phyloP scores from a whole-genome alignment of 92 coral and sea anemone species.

The Heteractis magnifica region DNA sequence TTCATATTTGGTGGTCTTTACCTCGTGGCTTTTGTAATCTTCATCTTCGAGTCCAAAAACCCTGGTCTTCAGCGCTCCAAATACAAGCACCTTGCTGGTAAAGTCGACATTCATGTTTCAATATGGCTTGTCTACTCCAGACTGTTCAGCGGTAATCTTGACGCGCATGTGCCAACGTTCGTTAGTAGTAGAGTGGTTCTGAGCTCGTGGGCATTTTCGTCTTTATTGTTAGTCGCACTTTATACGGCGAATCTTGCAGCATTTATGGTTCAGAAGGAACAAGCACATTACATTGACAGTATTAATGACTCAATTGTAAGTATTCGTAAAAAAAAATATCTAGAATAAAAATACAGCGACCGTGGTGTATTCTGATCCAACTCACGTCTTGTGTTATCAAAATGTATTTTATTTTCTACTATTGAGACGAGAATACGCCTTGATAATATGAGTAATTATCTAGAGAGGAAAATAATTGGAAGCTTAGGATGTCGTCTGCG shows the following conservation, averaged over 20 bases:
- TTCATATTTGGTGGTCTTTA: conserved; percentile 55
- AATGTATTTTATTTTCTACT: too few species aligned
- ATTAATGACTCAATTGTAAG: conserved; percentile 63
- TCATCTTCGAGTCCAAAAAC: conserved; percentile 46
- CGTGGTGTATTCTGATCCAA: too few species aligned
- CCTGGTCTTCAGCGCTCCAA: conserved; percentile 50
- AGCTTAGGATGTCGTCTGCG: too few species aligned
- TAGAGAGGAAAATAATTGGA: too few species aligned
- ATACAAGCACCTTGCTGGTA: conserved; percentile 35
- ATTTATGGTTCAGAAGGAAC: conserved; percentile 60
- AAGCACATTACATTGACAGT: conserved; percentile 51
- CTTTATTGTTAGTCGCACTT: conserved; percentile 49
- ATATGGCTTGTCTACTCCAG: conserved; percentile 65
- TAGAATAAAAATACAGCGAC: too few species aligned
- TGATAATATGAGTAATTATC: too few species aligned
- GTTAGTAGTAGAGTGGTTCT: conserved; percentile 62
- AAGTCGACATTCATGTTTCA: conserved; percentile 56
- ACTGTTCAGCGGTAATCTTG: conserved; percentile 58
- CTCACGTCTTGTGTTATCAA: too few species aligned
- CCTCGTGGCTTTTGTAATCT: conserved; percentile 44
- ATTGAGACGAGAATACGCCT: too few species aligned
- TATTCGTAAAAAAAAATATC: too few species aligned
- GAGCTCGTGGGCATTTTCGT: conserved; percentile 57
- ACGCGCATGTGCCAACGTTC: conserved; percentile 46
- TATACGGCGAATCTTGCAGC: conserved; percentile 72